Conservation (phyloP, 2,888 invertebrate species). For the Habroteleia sp. region DNA sequence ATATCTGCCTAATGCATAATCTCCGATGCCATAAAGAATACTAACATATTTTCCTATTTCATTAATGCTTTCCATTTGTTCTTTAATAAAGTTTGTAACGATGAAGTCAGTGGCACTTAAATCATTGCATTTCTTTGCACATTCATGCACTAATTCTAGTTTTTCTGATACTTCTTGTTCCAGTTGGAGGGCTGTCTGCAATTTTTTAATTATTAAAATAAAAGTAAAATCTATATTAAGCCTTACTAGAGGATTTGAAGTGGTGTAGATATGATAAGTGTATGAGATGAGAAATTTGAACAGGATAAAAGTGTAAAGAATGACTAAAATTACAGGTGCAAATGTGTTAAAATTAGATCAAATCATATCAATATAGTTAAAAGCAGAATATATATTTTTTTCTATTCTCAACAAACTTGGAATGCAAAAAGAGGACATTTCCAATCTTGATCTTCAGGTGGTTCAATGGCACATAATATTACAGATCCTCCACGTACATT, state of each 20-base stretch:
- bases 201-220: too few relatives aligned
- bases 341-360: too few relatives aligned
- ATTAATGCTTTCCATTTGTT: constrained; percentile 84
- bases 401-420: constrained; percentile 68
- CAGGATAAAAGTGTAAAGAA: too few relatives aligned
- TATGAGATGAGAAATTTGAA: too few relatives aligned
- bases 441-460: constrained; percentile 78
- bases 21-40: constrained; percentile 73
- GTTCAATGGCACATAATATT: constrained; percentile 72
- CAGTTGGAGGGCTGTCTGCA: constrained; percentile 70
- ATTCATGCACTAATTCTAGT: constrained; percentile 77
- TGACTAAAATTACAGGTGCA: too few relatives aligned
- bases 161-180: constrained; percentile 77
- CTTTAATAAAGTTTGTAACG: constrained; percentile 82
- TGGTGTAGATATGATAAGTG: too few relatives aligned
- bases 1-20: constrained; percentile 71
- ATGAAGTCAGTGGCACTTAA: constrained; percentile 82
- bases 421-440: constrained; percentile 80
- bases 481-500: constrained; percentile 82
- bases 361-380: too few relatives aligned
- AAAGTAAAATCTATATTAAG: too few relatives aligned
- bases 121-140: constrained; percentile 82
- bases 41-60: constrained; percentile 84
- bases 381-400: too few relatives aligned
- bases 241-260: too few relatives aligned